Evolutionary conservation across 2,888 invertebrate species (phyloP).

Genomic region (Synergus japonicus): DNA sequence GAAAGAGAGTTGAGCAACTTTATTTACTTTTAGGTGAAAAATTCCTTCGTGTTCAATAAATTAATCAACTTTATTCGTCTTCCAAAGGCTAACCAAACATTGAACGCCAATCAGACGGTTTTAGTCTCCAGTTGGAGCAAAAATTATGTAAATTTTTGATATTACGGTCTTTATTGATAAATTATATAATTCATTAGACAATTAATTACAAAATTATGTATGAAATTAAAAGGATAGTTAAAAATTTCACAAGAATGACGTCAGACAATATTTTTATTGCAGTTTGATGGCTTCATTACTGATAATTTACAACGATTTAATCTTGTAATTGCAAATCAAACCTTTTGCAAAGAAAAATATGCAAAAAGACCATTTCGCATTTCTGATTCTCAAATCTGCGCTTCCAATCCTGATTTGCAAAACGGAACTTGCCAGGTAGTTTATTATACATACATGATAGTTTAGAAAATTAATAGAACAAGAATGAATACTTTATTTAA

Average conservation of each 20-base stretch:
- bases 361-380: neutral
- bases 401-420: neutral
- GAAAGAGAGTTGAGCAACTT: neutral
- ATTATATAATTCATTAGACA: neutral
- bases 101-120: neutral
- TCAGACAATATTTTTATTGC: neutral
- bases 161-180: neutral
- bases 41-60: neutral
- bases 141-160: neutral
- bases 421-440: conserved; percentile 6
- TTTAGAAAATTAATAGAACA: neutral
- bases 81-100: neutral
- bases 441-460: neutral
- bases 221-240: neutral
- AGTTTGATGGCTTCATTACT: conserved; percentile 14
- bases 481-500: neutral
- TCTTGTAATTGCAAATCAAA: neutral
- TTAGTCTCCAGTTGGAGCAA: conserved; percentile 1
- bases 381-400: conserved; percentile 8
- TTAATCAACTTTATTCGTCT: conserved; percentile 3
- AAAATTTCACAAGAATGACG: too few relatives aligned
- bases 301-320: conserved; percentile 1
- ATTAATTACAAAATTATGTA: neutral
- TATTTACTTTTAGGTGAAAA: neutral
- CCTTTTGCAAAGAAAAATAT: neutral